These are phyloP conservation scores for Herminia tarsipennalis DNA, from an alignment of 2,888 invertebrate genomes.

Conservation along the genomic window DNA sequence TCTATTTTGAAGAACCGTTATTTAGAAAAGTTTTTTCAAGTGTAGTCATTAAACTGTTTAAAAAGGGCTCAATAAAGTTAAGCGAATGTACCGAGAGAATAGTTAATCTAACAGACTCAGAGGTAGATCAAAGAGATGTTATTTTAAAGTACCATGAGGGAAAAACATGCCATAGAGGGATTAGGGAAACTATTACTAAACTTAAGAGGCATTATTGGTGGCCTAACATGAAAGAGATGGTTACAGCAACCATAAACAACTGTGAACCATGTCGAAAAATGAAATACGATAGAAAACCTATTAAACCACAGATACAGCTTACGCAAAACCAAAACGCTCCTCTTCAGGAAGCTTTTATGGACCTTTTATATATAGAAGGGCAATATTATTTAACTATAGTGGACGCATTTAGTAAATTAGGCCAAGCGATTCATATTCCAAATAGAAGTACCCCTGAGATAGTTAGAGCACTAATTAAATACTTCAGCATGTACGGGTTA, in stretches of 20 bases:
- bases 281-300: slow-evolving; percentile 19
- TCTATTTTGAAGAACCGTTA: slow-evolving; percentile 31
- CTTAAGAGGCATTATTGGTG: slow-evolving; percentile 33
- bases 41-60: slow-evolving; percentile 20
- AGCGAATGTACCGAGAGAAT: slow-evolving; percentile 39
- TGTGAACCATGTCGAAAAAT: slow-evolving; percentile 37
- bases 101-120: slow-evolving; percentile 14
- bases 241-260: slow-evolving; percentile 27
- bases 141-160: slow-evolving; percentile 30
- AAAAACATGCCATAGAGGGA: slow-evolving; percentile 37
- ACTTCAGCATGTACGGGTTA: slow-evolving; percentile 7
- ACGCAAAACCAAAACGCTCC: slow-evolving; percentile 33
- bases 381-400: slow-evolving; percentile 1
- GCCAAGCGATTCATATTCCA: slow-evolving; percentile 37
- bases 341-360: slow-evolving; percentile 3
- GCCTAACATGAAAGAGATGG: slow-evolving; percentile 29
- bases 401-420: slow-evolving; percentile 17
- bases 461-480: slow-evolving; percentile 9
- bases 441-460: slow-evolving; percentile 26
- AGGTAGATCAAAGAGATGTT: slow-evolving; percentile 24
- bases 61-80: slow-evolving; percentile 27
- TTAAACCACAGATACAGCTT: slow-evolving; percentile 37
- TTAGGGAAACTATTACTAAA: slow-evolving; percentile 28
- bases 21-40: slow-evolving; percentile 3
- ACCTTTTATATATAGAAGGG: slow-evolving; percentile 2